Percentiles rank a stretch among this genome's conserved stretches.
These are phyloP conservation scores for Chlamydotis undulata DNA, from an alignment of 2,113 vertebrate species.

Conservation along the genomic window DNA sequence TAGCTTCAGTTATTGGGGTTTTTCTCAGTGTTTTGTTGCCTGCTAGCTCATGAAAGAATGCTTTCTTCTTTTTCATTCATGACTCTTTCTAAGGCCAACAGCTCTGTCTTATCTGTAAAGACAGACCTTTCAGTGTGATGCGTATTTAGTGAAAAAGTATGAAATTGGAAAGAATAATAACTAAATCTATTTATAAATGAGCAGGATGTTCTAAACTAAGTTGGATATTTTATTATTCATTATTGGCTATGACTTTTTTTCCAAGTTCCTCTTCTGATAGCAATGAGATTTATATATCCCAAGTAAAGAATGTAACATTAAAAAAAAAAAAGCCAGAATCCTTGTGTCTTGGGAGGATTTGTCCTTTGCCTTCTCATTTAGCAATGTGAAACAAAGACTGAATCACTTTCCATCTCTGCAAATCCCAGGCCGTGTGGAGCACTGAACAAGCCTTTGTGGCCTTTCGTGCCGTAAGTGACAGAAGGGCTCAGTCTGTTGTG, in stretches of 20 bases:
- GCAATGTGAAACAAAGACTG: conserved; percentile 3
- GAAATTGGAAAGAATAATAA: background rate
- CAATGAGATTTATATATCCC: background rate
- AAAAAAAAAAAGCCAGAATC: background rate
- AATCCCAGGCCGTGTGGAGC: fast-evolving
- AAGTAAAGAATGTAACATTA: background rate
- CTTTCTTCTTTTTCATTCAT: conserved; percentile 20
- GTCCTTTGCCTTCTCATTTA: background rate
- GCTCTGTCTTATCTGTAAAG: background rate
- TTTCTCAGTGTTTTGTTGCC: conserved; percentile 7
- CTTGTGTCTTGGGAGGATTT: background rate
- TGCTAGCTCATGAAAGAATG: conserved; percentile 12
- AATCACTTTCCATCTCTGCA: background rate
- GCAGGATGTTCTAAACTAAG: background rate
- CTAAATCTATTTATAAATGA: background rate
- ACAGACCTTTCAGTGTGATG: background rate
- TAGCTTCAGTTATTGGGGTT: background rate
- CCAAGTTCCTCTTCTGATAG: background rate
- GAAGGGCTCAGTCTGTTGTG: background rate
- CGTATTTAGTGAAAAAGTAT: background rate
- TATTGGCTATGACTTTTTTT: background rate
- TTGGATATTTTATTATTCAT: background rate
- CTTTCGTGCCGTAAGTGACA: background rate
- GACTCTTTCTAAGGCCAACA: background rate
- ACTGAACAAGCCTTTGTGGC: conserved; percentile 39